Percentiles rank a stretch among this genome's conserved stretches.
Conservation (phyloP, 2,888 invertebrate species). For the Orthosia cruda region DNA sequence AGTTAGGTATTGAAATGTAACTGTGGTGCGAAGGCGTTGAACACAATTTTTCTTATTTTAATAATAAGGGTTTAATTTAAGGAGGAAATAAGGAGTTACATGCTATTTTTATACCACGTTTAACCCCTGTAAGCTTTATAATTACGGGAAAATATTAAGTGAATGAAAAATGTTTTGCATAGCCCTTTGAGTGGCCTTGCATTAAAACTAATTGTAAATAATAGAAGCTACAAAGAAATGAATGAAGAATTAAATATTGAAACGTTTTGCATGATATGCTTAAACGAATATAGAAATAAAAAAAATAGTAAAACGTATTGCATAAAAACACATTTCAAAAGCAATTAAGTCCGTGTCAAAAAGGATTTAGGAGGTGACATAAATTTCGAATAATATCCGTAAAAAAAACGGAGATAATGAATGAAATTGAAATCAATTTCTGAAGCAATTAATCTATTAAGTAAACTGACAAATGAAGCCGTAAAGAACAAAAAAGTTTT, state of each 20-base stretch:
- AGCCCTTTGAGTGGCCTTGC: neutral
- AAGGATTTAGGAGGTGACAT: conserved; percentile 5
- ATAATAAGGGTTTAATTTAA: neutral
- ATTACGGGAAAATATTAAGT: neutral
- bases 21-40: neutral
- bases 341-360: conserved; percentile 11
- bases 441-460: conserved; percentile 41
- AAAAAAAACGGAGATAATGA: conserved; percentile 6
- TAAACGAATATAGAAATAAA: neutral
- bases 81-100: neutral
- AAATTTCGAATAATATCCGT: neutral
- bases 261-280: neutral
- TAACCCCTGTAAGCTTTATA: neutral
- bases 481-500: conserved; percentile 16
- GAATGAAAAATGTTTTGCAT: neutral
- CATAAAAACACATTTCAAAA: conserved; percentile 11
- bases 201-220: neutral
- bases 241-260: neutral
- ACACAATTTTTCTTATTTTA: neutral
- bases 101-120: neutral
- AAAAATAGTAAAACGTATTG: neutral
- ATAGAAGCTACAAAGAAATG: neutral
- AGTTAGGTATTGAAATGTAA: neutral
- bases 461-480: conserved; percentile 15
- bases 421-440: conserved; percentile 35